phyloP scores from a whole-genome alignment of 2,888 invertebrate species.

The Sinotaia quadrata region DNA sequence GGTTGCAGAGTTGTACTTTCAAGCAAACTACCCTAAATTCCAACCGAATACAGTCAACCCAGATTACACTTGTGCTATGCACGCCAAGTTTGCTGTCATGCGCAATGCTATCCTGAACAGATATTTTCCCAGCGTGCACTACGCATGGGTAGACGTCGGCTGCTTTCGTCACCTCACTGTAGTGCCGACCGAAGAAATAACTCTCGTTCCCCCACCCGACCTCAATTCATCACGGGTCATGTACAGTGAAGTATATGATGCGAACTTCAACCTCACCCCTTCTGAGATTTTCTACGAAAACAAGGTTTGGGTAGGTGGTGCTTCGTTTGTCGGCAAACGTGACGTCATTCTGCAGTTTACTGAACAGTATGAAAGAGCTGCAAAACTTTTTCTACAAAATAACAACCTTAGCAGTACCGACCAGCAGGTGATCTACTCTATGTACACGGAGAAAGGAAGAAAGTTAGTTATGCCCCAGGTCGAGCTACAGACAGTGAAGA shows the following conservation, averaged over 20 bases:
- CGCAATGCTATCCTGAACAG: not conserved
- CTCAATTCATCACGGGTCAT: not conserved
- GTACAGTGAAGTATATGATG: not conserved
- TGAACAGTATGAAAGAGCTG: constrained; percentile 1
- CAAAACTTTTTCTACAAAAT: not conserved
- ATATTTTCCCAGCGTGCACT: not conserved
- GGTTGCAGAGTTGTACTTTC: constrained; percentile 2
- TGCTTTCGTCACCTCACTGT: not conserved
- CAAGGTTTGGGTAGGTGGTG: constrained; percentile 23
- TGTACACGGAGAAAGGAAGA: not conserved
- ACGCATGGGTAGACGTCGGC: constrained; percentile 21
- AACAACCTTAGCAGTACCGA: constrained; percentile 13
- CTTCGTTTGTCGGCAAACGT: constrained; percentile 12
- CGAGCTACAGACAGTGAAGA: not conserved
- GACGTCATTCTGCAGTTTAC: constrained; percentile 9
- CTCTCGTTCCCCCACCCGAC: not conserved
- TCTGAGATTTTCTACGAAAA: not conserved
- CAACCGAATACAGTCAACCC: constrained; percentile 21
- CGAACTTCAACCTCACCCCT: not conserved
- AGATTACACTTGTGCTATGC: constrained; percentile 21
- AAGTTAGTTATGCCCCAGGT: not conserved
- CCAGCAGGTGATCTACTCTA: constrained; percentile 19
- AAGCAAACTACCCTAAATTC: constrained; percentile 7
- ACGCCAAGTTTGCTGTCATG: constrained; percentile 22
- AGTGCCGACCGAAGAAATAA: not conserved